phyloP scores from a whole-genome alignment of 2,888 invertebrate genomes.

The Apocheima hispidaria region DNA sequence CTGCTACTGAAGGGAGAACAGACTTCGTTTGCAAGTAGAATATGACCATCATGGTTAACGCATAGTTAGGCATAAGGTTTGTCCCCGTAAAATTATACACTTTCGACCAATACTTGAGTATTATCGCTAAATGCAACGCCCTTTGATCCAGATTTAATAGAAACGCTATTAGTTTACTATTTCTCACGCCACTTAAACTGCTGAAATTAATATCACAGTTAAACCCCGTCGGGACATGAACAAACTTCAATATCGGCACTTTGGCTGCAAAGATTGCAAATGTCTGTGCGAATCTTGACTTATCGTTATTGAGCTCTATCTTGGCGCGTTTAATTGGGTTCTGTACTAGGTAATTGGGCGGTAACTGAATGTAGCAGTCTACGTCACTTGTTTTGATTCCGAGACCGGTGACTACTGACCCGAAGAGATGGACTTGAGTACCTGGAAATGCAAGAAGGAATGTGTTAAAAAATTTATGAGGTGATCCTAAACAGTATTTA shows the following conservation, averaged over 20 bases:
- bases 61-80: slow-evolving; percentile 88
- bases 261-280: slow-evolving; percentile 88
- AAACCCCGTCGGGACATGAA: slow-evolving; percentile 85
- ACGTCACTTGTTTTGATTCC: slow-evolving; percentile 90
- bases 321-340: slow-evolving; percentile 59
- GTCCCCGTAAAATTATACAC: slow-evolving; percentile 85
- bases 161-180: slow-evolving; percentile 88
- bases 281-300: slow-evolving; percentile 78
- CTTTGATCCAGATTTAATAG: slow-evolving; percentile 85
- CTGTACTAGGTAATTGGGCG: slow-evolving; percentile 44
- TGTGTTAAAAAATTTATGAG: not conserved
- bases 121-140: slow-evolving; percentile 85
- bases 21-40: slow-evolving; percentile 89
- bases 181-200: slow-evolving; percentile 88
- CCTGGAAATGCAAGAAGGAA: slow-evolving; percentile 53
- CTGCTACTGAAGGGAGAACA: slow-evolving; percentile 84
- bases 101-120: slow-evolving; percentile 92
- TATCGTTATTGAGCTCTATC: slow-evolving; percentile 62
- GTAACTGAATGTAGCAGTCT: slow-evolving; percentile 87
- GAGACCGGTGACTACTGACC: slow-evolving; percentile 90
- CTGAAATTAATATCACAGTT: slow-evolving; percentile 91
- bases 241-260: slow-evolving; percentile 92
- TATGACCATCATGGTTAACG: slow-evolving; percentile 88
- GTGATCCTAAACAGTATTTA: not conserved
- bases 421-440: slow-evolving; percentile 85